Evolutionary conservation across 2,888 invertebrate genomes (phyloP).

Genomic region (Thumatha senex): DNA sequence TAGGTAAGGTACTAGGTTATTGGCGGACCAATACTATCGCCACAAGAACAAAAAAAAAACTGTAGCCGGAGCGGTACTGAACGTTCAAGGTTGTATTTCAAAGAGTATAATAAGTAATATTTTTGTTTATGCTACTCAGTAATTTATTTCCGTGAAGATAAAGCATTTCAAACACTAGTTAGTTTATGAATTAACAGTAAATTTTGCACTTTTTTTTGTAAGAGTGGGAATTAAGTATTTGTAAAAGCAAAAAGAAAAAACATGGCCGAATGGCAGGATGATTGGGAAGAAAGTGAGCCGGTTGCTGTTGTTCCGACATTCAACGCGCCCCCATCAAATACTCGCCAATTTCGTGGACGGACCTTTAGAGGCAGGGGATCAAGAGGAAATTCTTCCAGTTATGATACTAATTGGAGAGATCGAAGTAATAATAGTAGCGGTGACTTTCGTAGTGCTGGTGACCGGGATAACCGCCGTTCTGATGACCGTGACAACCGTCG

Average conservation of each 20-base stretch:
- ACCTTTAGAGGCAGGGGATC: conserved; percentile 46
- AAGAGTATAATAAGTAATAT: no score
- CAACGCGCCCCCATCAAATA: conserved; percentile 39
- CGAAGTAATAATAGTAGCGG: conserved; percentile 41
- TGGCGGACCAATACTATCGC: no score
- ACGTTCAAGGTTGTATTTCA: no score
- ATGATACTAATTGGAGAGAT: conserved; percentile 54
- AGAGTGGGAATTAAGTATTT: background rate
- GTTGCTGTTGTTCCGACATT: conserved; percentile 32
- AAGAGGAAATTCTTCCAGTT: conserved; percentile 39
- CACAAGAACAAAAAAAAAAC: no score
- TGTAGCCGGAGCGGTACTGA: no score
- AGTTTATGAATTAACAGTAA: no score
- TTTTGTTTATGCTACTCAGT: no score
- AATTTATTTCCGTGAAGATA: no score
- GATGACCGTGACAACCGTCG: conserved; percentile 38
- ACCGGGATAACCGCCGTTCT: conserved; percentile 15
- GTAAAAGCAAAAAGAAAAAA: conserved; percentile 23
- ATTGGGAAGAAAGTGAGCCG: conserved; percentile 57
- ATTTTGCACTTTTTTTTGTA: no score
- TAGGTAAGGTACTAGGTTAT: no score
- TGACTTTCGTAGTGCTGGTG: conserved; percentile 23
- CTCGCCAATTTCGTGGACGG: conserved; percentile 51
- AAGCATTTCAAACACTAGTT: no score
- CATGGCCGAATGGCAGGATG: conserved; percentile 64